Conservation (phyloP, 2,797 vertebrate species). For the Notamacropus eugenii region DNA sequence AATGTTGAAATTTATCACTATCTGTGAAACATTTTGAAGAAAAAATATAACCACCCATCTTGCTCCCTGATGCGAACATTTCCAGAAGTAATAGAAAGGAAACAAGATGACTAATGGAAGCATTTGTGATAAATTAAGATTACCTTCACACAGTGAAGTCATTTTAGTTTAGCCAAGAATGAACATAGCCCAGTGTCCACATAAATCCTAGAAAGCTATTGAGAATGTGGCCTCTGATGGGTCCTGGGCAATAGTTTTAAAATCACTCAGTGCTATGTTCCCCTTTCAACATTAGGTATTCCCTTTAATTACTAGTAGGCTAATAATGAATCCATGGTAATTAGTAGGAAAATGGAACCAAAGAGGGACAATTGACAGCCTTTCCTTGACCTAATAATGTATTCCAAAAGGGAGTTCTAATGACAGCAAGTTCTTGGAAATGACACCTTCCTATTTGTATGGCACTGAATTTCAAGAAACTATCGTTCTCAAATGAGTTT, state of each 20-base stretch:
- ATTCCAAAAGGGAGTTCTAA: neutral
- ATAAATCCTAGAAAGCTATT: constrained; percentile 46
- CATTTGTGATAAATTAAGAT: constrained; percentile 28
- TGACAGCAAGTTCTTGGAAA: neutral
- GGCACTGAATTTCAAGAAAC: neutral
- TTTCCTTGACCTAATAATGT: constrained; percentile 16
- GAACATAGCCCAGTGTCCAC: constrained; percentile 69
- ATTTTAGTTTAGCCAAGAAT: neutral
- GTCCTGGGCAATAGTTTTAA: constrained; percentile 44
- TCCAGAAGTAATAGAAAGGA: neutral
- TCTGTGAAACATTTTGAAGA: neutral
- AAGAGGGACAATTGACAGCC: neutral
- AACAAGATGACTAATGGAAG: neutral
- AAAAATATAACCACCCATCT: neutral
- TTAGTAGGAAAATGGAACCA: neutral
- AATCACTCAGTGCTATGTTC: constrained; percentile 29
- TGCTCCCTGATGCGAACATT: neutral
- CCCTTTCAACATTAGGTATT: constrained; percentile 62
- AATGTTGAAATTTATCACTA: neutral
- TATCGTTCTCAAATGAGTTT: too few species aligned
- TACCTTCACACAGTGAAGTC: neutral
- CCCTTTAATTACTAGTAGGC: constrained; percentile 36
- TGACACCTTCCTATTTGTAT: neutral
- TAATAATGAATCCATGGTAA: neutral
- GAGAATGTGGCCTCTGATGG: constrained; percentile 47